These are phyloP conservation scores for Pseudorasbora parva DNA, from an alignment of 2,113 vertebrate genomes.

Conservation along the genomic window DNA sequence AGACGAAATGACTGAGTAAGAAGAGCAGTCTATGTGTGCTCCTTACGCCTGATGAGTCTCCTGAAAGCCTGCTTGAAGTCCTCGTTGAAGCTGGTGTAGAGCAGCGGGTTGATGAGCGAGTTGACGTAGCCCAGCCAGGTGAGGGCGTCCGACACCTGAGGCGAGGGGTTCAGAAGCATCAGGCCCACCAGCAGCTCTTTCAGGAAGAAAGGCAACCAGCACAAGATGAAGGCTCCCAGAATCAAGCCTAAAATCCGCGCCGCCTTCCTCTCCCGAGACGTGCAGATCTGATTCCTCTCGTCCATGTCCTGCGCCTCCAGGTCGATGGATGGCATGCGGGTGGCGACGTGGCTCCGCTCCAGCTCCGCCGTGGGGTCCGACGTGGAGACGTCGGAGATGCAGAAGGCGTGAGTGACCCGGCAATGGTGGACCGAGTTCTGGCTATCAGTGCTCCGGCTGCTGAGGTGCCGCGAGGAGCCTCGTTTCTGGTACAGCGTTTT, in stretches of 20 bases:
- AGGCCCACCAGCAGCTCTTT: slow-evolving; percentile 88
- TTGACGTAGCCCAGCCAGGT: slow-evolving; percentile 93
- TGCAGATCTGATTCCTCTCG: slow-evolving; percentile 85
- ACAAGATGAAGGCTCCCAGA: slow-evolving; percentile 87
- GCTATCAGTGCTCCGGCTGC: slow-evolving; percentile 82
- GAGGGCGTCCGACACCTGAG: slow-evolving; percentile 81
- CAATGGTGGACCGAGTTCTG: slow-evolving; percentile 84
- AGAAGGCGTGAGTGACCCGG: slow-evolving; percentile 83
- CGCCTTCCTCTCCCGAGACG: slow-evolving; percentile 83
- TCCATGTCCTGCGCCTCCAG: slow-evolving; percentile 73
- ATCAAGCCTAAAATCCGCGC: slow-evolving; percentile 88
- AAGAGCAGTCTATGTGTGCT: slow-evolving; percentile 71
- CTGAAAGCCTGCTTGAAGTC: slow-evolving; percentile 91
- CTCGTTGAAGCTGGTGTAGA: slow-evolving; percentile 93
- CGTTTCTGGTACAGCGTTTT: slow-evolving; percentile 90
- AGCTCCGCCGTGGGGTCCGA: slow-evolving; percentile 80
- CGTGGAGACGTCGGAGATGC: slow-evolving; percentile 82
- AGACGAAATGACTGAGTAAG: no score
- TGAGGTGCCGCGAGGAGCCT: slow-evolving; percentile 85
- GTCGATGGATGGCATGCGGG: slow-evolving; percentile 76
- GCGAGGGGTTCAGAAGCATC: slow-evolving; percentile 75
- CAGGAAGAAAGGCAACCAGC: slow-evolving; percentile 91
- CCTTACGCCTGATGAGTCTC: slow-evolving; percentile 82
- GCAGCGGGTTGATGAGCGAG: slow-evolving; percentile 89
- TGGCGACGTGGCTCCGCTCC: slow-evolving; percentile 70